Conservation (phyloP, 1,140 invertebrate species). For the Zeugodacus cucurbitae region DNA sequence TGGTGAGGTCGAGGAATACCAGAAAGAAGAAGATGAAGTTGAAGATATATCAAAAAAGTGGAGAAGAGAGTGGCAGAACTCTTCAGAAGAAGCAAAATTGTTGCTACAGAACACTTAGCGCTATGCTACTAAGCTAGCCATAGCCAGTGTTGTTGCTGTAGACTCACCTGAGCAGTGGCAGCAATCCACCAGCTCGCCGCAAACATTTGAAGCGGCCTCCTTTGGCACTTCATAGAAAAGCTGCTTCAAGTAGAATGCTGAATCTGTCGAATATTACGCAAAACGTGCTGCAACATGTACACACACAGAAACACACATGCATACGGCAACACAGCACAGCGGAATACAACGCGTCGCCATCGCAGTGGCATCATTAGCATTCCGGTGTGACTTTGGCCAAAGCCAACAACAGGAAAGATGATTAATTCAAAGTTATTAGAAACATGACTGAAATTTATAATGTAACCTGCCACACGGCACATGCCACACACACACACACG, state of each 20-base stretch:
- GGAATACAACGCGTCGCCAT: neutral
- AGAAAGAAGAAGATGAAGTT: neutral
- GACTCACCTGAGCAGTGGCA: neutral
- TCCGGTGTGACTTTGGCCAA: constrained; percentile 40
- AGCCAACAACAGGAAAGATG: constrained; percentile 51
- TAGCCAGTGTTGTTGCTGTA: neutral
- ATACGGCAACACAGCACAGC: neutral
- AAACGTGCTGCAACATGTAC: constrained; percentile 1
- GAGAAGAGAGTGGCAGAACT: neutral
- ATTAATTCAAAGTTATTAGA: constrained; percentile 66
- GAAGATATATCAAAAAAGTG: neutral
- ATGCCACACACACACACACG: neutral
- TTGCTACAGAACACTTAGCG: neutral
- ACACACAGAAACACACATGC: neutral
- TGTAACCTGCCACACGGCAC: constrained; percentile 43
- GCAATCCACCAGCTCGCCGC: neutral
- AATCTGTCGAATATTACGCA: constrained; percentile 11
- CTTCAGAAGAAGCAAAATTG: neutral
- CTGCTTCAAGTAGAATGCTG: neutral
- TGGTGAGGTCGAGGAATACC: neutral
- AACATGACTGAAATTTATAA: constrained; percentile 66
- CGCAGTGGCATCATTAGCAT: constrained; percentile 33
- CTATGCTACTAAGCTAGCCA: neutral
- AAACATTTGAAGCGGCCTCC: neutral
- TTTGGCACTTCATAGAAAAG: neutral